These are phyloP conservation scores for Habrosyne pyritoides DNA, from an alignment of 2,888 invertebrate genomes.

Conservation along the genomic window DNA sequence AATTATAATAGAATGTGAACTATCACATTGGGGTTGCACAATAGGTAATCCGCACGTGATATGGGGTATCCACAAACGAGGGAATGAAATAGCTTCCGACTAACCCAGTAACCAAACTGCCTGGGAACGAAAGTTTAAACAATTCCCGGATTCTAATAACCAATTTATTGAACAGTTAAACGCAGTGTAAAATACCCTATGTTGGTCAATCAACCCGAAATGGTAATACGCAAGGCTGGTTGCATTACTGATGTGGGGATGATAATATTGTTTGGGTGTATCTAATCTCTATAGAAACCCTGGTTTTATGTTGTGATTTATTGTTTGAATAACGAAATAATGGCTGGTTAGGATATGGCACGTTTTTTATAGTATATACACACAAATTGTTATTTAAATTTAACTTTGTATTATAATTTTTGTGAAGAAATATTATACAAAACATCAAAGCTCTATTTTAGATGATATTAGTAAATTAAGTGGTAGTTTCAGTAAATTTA, in stretches of 20 bases:
- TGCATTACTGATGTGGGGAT: slow-evolving; percentile 58
- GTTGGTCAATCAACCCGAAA: slow-evolving; percentile 41
- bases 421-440: too few species aligned
- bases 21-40: slow-evolving; percentile 13
- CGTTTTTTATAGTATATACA: too few species aligned
- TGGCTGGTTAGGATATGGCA: background rate
- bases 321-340: background rate
- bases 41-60: slow-evolving; percentile 9
- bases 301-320: slow-evolving; percentile 13
- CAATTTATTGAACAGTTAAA: slow-evolving; percentile 68
- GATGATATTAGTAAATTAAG: too few species aligned
- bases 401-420: too few species aligned
- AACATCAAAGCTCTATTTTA: too few species aligned
- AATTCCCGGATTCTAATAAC: slow-evolving; percentile 68
- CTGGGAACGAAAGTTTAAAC: slow-evolving; percentile 74
- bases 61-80: slow-evolving; percentile 38
- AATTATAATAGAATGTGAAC: background rate
- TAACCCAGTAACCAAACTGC: slow-evolving; percentile 46
- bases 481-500: too few species aligned
- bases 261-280: slow-evolving; percentile 72
- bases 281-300: slow-evolving; percentile 65
- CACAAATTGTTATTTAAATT: too few species aligned
- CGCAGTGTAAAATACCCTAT: slow-evolving; percentile 61
- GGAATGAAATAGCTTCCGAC: slow-evolving; percentile 59
- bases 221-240: slow-evolving; percentile 55